Evolutionary conservation across 2,113 vertebrate species (phyloP).

Genomic region (Otis tarda): DNA sequence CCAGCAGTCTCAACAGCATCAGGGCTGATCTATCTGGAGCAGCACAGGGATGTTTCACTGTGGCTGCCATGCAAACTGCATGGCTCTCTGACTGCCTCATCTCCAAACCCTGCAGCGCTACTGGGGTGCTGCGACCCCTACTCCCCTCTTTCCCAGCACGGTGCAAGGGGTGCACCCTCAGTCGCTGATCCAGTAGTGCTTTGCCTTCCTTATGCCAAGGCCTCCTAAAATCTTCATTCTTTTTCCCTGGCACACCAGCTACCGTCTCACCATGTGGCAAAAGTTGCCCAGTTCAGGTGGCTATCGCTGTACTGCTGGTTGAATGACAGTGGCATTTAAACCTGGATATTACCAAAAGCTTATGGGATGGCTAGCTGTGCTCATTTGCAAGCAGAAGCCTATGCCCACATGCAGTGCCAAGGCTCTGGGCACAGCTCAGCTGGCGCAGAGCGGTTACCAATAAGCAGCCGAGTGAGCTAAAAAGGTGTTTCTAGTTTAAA

Average conservation of each 20-base stretch:
- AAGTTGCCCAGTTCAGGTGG: background rate
- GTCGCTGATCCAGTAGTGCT: background rate
- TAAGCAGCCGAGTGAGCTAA: background rate
- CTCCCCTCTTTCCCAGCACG: rapidly evolving
- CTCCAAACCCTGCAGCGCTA: background rate
- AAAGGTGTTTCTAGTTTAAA: background rate
- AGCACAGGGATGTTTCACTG: background rate
- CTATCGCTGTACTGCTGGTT: rapidly evolving
- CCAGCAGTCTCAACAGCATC: background rate
- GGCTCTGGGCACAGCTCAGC: background rate
- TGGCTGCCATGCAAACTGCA: background rate
- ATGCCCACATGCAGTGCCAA: background rate
- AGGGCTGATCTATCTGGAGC: background rate
- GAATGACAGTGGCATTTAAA: background rate
- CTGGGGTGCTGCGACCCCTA: background rate
- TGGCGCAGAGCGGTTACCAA: rapidly evolving
- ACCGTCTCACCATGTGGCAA: background rate
- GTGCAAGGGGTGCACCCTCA: too few relatives aligned
- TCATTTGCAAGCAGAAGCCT: too few relatives aligned
- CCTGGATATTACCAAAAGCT: rapidly evolving
- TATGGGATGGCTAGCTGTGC: too few relatives aligned
- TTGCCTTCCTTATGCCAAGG: background rate
- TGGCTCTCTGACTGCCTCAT: background rate
- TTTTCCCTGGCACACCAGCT: background rate
- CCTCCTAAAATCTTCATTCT: background rate